Base-by-base conservation (phyloP, 2,113 vertebrate species). In the Eretmochelys imbricata region DNA sequence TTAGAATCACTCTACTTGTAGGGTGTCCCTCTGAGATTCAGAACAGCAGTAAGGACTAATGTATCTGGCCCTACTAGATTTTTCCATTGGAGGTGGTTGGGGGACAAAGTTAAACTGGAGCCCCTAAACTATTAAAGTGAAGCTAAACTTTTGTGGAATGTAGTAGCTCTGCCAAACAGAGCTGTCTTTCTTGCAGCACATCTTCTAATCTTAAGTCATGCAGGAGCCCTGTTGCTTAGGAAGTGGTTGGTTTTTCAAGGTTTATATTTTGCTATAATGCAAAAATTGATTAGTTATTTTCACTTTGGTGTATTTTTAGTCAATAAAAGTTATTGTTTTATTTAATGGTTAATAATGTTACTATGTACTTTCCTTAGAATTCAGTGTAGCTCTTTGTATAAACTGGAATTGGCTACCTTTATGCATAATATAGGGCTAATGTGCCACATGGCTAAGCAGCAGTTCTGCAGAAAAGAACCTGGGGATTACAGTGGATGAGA, bases 131-230 rank as follows among this genome's bases (percentile, higher is more conserved):
- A 16, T 51, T 51, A 17, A 51, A 0, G 57, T 88, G 50, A 19
- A 38, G 1, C 8, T 62, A 62, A 31, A 62, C 27, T 31, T 0
- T 50, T 78, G 4, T 12, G 0, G 29, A 27, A 14, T 4, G 19
- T 29, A 57, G 46, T 79, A 72, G 7, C 25, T 88, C 51, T 80
- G 88, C 49, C 88, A 57, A 57, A 62, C 12, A 31, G 46, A 0
- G 0, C 2, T 62, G 29, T 13, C 10, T 53, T 75, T 65, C 7
- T n/a, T 78, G 69, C 48, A n/a, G 19, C 12, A 25, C 54, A 46
- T 31, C 50, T 91, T 80, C 29, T 84, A 0, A 0, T 80, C 38
- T 85, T 85, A 29, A 35, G 27, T 62, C 59, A 42, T 65, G 89
- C 20, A 27, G 24, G 25, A 24, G 24, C 9, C 0, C 48, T 89